A percentile compares a stretch with the other conserved stretches of the same genome.
Conservation (phyloP, 2,113 vertebrate species). For the human (Homo sapiens) region GRCh38 chr3:37976501-37977000, state of each 20-base stretch:
- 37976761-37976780: background rate
- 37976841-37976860: background rate
- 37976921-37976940: background rate
- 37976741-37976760: background rate
- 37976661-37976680: background rate
- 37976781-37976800: background rate
- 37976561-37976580: too few species aligned
- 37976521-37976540: too few species aligned
- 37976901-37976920: background rate
- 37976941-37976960: background rate
- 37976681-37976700: background rate
- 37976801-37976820: too few species aligned
- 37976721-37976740: background rate
- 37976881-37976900: accelerated
- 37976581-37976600: too few species aligned
- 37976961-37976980: background rate
- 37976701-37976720: background rate
- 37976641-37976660: background rate
- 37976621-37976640: too few species aligned
- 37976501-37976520: too few species aligned
- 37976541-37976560: too few species aligned
- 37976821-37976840: accelerated
- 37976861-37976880: background rate
- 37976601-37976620: too few species aligned
- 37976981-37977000: background rate